Evolutionary conservation across 2,113 vertebrate species (phyloP).

Genomic region (Myiagra hebetior): DNA sequence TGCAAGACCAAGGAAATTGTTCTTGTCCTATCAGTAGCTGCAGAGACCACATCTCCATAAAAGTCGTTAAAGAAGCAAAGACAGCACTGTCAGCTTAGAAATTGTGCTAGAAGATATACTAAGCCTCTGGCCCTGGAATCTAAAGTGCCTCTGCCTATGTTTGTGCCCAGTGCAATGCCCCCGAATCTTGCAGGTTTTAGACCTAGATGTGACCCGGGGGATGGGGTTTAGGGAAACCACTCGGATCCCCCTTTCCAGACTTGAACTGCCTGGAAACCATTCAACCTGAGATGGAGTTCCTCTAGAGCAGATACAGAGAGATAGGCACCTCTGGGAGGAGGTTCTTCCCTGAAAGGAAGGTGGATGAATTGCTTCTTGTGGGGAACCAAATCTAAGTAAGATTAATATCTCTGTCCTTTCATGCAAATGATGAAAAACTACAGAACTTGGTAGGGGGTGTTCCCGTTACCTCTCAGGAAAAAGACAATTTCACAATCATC

Average conservation of each 20-base stretch:
- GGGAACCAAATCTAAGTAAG: neutral
- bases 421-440: neutral
- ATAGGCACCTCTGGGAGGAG: neutral
- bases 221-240: neutral
- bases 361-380: neutral
- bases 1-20: constrained; percentile 19
- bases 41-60: constrained; percentile 21
- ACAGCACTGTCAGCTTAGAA: neutral
- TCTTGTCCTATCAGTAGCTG: constrained; percentile 25
- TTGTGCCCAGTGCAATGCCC: neutral
- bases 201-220: neutral
- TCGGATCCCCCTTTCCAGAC: neutral
- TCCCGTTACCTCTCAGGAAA: neutral
- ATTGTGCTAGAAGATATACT: neutral
- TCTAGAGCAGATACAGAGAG: neutral
- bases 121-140: neutral
- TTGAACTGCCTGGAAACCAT: neutral
- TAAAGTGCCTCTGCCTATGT: neutral
- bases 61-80: neutral
- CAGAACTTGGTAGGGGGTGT: neutral
- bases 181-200: neutral
- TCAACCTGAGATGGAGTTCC: neutral
- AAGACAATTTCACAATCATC: neutral
- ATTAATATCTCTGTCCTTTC: neutral
- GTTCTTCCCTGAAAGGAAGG: neutral